A percentile compares a stretch with the other conserved stretches of the same genome.
Conservation (phyloP, 92 coral and sea anemone genomes). For the Porites divaricata region DNA sequence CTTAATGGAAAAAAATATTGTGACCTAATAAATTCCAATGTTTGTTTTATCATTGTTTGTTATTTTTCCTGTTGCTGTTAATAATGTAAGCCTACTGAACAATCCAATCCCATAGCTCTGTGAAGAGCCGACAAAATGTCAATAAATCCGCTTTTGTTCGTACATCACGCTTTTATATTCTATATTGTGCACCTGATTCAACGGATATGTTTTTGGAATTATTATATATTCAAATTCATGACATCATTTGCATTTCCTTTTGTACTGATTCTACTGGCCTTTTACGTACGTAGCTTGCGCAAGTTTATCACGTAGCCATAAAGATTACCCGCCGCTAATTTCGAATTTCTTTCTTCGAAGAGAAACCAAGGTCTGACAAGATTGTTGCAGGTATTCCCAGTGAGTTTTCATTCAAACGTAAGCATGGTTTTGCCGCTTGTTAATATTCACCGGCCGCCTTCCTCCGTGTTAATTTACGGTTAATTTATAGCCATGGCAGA, state of each 20-base stretch:
- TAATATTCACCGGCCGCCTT: not conserved
- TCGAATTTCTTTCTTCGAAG: not conserved
- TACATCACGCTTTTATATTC: not conserved
- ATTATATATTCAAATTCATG: constrained; percentile 30
- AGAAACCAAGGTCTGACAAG: not conserved
- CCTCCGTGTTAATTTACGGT: not conserved
- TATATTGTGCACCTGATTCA: constrained; percentile 8
- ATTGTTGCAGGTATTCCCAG: not conserved
- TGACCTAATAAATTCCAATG: not conserved
- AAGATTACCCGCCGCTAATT: not conserved
- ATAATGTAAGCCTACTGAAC: not conserved
- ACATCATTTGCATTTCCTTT: constrained; percentile 16
- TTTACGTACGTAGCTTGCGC: not conserved
- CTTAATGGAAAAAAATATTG: too few species aligned
- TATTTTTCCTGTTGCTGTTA: not conserved
- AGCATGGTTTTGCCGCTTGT: not conserved
- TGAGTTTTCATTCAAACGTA: not conserved
- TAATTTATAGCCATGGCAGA: not conserved
- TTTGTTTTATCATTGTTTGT: not conserved
- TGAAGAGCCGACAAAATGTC: not conserved
- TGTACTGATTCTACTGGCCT: not conserved
- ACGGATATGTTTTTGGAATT: constrained; percentile 11
- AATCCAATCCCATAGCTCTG: not conserved
- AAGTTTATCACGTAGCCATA: not conserved
- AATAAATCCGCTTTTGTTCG: not conserved